A percentile compares a stretch with the other conserved stretches of the same genome.
Evolutionary conservation across 2,113 vertebrate species (phyloP).

Genomic region (Lophius piscatorius): DNA sequence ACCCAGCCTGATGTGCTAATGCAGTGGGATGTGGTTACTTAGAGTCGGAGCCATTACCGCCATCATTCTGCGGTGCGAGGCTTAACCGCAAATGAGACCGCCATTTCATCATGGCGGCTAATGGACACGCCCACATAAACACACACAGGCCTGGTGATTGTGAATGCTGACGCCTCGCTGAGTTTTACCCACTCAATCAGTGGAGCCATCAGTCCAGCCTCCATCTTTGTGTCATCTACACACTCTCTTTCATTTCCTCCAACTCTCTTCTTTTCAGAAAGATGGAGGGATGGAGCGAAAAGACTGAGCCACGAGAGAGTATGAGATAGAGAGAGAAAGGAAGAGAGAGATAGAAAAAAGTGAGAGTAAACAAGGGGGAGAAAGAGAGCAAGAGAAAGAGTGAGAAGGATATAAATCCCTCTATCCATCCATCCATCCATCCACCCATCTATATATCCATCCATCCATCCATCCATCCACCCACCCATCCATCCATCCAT

Average conservation of each 20-base stretch:
- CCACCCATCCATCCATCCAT: too few relatives aligned
- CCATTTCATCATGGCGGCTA: slow-evolving; percentile 64
- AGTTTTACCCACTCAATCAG: slow-evolving; percentile 43
- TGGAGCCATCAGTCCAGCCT: slow-evolving; percentile 18
- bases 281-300: background rate
- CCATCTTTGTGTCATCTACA: background rate
- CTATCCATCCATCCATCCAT: too few relatives aligned
- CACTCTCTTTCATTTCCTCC: slow-evolving; percentile 34
- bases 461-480: too few relatives aligned
- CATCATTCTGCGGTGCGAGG: slow-evolving; percentile 49
- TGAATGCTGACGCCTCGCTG: slow-evolving; percentile 54
- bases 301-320: too few relatives aligned
- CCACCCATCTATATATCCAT: too few relatives aligned
- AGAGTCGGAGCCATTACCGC: slow-evolving; percentile 41
- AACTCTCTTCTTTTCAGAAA: slow-evolving; percentile 43
- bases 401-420: too few relatives aligned
- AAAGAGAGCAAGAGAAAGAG: slow-evolving; percentile 8
- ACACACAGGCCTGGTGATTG: slow-evolving; percentile 40
- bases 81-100: slow-evolving; percentile 48
- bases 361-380: background rate
- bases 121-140: slow-evolving; percentile 40
- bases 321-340: too few relatives aligned
- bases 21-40: slow-evolving; percentile 38
- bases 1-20: slow-evolving; percentile 22
- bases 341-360: too few relatives aligned